Base-by-base conservation (phyloP, 1,140 invertebrate species). In the Ganaspis sp. region DNA sequence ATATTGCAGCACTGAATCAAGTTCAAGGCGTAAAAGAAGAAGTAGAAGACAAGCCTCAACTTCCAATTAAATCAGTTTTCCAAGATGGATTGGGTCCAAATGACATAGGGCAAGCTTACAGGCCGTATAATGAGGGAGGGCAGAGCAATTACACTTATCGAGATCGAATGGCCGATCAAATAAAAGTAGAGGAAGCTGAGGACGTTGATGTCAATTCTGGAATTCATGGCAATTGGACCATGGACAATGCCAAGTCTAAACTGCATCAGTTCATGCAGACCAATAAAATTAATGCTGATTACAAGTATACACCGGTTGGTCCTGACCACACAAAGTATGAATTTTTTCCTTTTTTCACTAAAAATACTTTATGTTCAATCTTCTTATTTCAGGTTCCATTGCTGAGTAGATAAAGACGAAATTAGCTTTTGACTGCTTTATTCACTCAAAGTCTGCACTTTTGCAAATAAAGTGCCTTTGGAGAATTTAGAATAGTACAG, bases 211-310 rank as follows among this genome's bases (percentile, higher is more conserved):
- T 99, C 0, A 99, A 99, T 92, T 96, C 98, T 6, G 94, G 94
- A 73, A 97, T 99, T 84, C 98, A 99, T 92, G 98, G 98, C 8
- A 98, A 99, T 89, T 99, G 98, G 98, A 99, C 97, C 0, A 94
- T 99, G 84, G 98, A 99, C 86, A 99, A 99, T 93, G 97, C 98
- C 6, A 99, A 99, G 90, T 97, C 96, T 6, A 96, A 98, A 81
- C 91, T 99, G 0, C 97, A 99, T 93, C 98, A 99, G 89, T 99
- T 97, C 90, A 94, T 99, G 92, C 97, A 99, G 92, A 92, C 94
- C 38, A 97, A 97, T 87, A 97, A 96, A 90, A 96, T 99, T 78
- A 95, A 95, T 87, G 92, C 95, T 1, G 98, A 99, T 91, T 99
- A 99, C 92, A 96, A 96, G 78, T 99, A 98, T 92, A 95, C 94